Percentiles rank a stretch among this genome's conserved stretches.
phyloP scores from a whole-genome alignment of 2,113 vertebrate genomes.

The Bettongia penicillata region DNA sequence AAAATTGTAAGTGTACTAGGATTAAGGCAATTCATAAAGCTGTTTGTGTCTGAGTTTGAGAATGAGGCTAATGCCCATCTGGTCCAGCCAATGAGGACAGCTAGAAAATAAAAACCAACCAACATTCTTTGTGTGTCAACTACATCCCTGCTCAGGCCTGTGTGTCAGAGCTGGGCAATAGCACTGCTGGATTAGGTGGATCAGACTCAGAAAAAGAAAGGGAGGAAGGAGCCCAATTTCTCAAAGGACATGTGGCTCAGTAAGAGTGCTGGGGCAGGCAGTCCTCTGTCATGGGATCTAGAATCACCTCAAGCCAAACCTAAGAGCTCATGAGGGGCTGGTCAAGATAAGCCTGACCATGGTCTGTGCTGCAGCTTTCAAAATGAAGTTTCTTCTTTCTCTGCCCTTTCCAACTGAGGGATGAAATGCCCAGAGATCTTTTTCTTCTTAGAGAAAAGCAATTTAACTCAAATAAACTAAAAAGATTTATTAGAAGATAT shows the following conservation, averaged over 20 bases:
- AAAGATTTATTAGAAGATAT: constrained; percentile 81
- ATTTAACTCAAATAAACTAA: constrained; percentile 49
- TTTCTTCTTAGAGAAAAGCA: background rate
- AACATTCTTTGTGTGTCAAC: background rate
- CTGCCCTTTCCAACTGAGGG: background rate
- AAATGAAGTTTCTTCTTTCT: background rate
- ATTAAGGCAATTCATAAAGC: background rate
- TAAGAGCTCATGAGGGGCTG: background rate
- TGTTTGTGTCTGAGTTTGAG: background rate
- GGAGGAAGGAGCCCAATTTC: background rate
- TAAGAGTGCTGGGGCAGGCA: background rate
- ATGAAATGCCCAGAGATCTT: background rate
- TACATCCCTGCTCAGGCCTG: too few relatives aligned
- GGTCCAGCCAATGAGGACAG: background rate
- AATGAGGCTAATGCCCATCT: background rate
- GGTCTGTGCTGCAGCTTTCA: background rate
- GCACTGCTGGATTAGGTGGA: background rate
- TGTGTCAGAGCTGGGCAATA: background rate
- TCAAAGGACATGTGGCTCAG: background rate
- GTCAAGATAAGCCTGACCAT: background rate
- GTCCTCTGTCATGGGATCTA: background rate
- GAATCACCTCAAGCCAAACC: background rate
- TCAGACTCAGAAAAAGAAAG: background rate
- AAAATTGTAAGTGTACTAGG: background rate
- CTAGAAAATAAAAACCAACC: background rate